A percentile compares a stretch with the other conserved stretches of the same genome.
phyloP scores from a whole-genome alignment of 2,797 vertebrate genomes.

The Lithobates pipiens region DNA sequence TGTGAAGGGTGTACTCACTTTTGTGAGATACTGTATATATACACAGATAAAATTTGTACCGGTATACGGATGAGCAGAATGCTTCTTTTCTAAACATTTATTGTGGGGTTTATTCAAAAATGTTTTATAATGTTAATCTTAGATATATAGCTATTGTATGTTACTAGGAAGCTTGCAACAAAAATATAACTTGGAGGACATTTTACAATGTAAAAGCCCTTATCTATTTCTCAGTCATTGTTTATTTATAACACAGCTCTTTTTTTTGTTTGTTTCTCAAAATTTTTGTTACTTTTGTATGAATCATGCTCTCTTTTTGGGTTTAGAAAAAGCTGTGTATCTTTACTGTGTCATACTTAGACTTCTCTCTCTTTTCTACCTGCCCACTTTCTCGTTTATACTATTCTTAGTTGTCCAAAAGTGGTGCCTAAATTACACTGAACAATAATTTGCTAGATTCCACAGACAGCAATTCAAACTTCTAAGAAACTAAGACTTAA shows the following conservation, averaged over 20 bases:
- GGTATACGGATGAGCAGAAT: neutral
- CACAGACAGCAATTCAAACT: neutral
- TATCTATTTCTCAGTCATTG: conserved; percentile 43
- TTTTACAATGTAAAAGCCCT: conserved; percentile 17
- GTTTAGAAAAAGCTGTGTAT: conserved; percentile 15
- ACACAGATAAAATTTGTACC: too few relatives aligned
- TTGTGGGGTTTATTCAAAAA: neutral
- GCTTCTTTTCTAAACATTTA: neutral
- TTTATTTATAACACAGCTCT: conserved; percentile 41
- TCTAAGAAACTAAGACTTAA: conserved; percentile 6
- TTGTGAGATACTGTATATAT: too few relatives aligned
- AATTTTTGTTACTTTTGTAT: conserved; percentile 35
- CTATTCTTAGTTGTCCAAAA: conserved; percentile 20
- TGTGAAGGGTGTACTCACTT: too few relatives aligned
- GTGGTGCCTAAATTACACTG: conserved; percentile 6
- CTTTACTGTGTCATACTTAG: conserved; percentile 57
- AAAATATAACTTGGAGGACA: conserved; percentile 8
- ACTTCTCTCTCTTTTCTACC: conserved; percentile 38
- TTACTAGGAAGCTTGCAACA: neutral
- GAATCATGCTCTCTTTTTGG: conserved; percentile 30
- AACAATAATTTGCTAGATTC: neutral
- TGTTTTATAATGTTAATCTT: neutral
- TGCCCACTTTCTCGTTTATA: conserved; percentile 7
- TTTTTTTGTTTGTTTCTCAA: conserved; percentile 28
- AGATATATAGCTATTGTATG: neutral